Conservation (phyloP, 2,113 vertebrate genomes). For the Dryoscopus gambensis region DNA sequence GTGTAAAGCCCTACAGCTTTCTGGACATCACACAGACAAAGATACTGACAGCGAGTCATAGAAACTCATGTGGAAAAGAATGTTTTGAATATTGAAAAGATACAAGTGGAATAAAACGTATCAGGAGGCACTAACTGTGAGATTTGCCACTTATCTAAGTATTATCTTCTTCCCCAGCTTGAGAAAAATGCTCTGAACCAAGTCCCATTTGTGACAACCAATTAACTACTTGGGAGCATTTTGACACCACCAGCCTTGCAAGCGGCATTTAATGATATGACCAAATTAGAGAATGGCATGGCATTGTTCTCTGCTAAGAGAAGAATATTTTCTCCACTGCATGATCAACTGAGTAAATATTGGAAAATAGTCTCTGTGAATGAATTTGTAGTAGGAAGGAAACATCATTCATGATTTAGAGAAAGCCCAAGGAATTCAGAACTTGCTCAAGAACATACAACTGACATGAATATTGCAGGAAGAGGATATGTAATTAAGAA, state of each 20-base stretch:
- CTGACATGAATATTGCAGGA: background rate
- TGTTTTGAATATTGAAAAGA: background rate
- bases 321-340: background rate
- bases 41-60: rapidly evolving
- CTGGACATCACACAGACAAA: background rate
- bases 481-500: background rate
- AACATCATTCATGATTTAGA: background rate
- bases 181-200: background rate
- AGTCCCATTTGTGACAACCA: background rate
- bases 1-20: background rate
- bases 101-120: background rate
- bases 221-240: background rate
- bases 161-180: background rate
- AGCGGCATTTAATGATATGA: background rate
- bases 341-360: background rate
- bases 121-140: background rate
- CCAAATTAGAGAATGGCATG: background rate
- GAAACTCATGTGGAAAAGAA: background rate
- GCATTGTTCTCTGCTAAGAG: background rate
- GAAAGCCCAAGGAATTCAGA: background rate
- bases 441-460: background rate
- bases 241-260: background rate
- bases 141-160: background rate
- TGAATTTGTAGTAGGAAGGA: background rate
- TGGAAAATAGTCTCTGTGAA: background rate